Evolutionary conservation across 2,113 vertebrate species (phyloP).

Genomic region (Pithys albifrons): DNA sequence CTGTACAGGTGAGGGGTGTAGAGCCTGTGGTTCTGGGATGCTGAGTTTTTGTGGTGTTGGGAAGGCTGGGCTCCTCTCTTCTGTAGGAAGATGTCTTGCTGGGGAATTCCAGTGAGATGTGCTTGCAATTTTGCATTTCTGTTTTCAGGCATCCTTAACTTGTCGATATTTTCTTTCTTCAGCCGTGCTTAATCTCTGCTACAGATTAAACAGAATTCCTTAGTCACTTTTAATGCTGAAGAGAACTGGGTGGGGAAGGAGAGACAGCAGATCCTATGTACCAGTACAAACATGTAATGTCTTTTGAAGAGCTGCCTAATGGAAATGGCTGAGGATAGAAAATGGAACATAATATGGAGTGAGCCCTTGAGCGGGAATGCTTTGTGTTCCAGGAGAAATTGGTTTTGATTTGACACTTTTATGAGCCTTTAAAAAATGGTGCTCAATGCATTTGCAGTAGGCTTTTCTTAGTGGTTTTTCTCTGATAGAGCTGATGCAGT

Average conservation of each 20-base stretch:
- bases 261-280: slow-evolving; percentile 12
- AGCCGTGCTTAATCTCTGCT: neutral
- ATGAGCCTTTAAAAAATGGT: slow-evolving; percentile 49
- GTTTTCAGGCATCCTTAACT: slow-evolving; percentile 15
- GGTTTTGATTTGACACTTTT: slow-evolving; percentile 67
- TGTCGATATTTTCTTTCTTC: slow-evolving; percentile 32
- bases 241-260: neutral
- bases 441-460: slow-evolving; percentile 38
- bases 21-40: neutral
- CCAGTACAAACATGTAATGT: slow-evolving; percentile 50
- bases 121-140: neutral
- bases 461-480: slow-evolving; percentile 23
- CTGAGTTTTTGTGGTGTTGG: neutral
- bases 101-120: neutral
- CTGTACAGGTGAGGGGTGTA: neutral
- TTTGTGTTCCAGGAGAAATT: slow-evolving; percentile 58
- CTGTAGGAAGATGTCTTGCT: neutral
- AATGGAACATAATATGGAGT: slow-evolving; percentile 55
- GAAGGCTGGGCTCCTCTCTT: neutral
- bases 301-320: slow-evolving; percentile 59
- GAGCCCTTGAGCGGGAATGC: slow-evolving; percentile 50
- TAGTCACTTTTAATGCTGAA: neutral
- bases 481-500: slow-evolving; percentile 27
- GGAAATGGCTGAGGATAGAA: slow-evolving; percentile 54
- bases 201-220: slow-evolving; percentile 25